Evolutionary conservation across 2,113 vertebrate species (phyloP).

Genomic region (Hemichromis elongatus): DNA sequence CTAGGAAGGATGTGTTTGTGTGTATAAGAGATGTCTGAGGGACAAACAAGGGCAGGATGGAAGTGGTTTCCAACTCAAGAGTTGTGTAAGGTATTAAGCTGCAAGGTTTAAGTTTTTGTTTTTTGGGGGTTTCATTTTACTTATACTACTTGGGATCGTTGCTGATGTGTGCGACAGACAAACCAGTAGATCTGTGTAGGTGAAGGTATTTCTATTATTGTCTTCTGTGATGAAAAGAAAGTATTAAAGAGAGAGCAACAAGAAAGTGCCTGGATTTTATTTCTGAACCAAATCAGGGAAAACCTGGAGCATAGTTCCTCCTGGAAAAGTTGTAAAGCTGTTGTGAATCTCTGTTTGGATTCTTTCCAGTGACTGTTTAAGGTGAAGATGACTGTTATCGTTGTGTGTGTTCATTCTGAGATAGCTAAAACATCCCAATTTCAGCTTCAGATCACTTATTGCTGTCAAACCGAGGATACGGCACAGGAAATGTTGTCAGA

Average conservation of each 20-base stretch:
- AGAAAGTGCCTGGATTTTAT: background rate
- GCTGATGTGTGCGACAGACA: no score
- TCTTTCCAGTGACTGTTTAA: no score
- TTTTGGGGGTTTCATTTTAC: background rate
- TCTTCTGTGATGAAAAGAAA: background rate
- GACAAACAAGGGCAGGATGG: background rate
- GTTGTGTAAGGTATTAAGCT: background rate
- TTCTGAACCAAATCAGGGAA: background rate
- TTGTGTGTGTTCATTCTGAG: background rate
- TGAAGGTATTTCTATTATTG: background rate
- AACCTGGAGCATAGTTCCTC: background rate
- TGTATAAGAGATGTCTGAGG: background rate
- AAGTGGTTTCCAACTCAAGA: background rate
- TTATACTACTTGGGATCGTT: no score
- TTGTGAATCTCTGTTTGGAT: background rate
- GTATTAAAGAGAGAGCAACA: background rate
- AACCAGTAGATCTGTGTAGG: background rate
- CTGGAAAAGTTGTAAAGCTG: background rate
- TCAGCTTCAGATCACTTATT: background rate
- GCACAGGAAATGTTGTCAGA: background rate
- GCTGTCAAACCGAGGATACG: background rate
- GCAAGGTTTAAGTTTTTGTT: conserved; percentile 5
- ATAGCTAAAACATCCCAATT: background rate
- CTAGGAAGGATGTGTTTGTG: background rate
- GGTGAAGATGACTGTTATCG: background rate